Percentiles rank a stretch among this genome's conserved stretches.
phyloP scores from a whole-genome alignment of 2,113 vertebrate genomes.

The Takifugu flavidus region DNA sequence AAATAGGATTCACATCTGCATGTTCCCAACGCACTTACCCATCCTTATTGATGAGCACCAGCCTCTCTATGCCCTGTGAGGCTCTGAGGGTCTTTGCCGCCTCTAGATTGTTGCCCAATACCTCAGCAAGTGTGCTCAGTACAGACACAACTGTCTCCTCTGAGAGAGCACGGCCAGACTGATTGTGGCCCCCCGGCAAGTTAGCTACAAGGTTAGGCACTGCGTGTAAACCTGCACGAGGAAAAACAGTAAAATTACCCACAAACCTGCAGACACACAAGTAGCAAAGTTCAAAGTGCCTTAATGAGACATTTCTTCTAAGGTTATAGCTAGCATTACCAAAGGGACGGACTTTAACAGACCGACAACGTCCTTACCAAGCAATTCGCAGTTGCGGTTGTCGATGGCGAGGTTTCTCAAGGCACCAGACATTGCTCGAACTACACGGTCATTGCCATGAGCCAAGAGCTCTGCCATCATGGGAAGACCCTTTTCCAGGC shows the following conservation, averaged over 20 bases:
- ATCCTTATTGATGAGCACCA: conserved; percentile 94
- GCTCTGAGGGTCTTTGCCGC: conserved; percentile 89
- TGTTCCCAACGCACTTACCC: conserved; percentile 71
- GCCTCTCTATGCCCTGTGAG: conserved; percentile 91
- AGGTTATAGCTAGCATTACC: neutral
- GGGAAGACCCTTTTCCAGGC: conserved; percentile 93
- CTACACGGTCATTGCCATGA: conserved; percentile 87
- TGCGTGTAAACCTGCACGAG: conserved; percentile 71
- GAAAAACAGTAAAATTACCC: neutral
- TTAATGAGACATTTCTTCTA: neutral
- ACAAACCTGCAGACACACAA: neutral
- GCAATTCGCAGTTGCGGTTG: conserved; percentile 87
- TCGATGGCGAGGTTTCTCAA: conserved; percentile 94
- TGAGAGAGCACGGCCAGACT: conserved; percentile 78
- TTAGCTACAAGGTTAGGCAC: conserved; percentile 89
- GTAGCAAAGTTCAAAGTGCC: neutral
- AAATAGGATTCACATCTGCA: neutral
- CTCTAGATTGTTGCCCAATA: conserved; percentile 87
- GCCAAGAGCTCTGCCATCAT: conserved; percentile 88
- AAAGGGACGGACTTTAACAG: neutral
- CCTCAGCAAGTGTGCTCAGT: conserved; percentile 90
- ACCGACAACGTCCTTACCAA: conserved; percentile 74
- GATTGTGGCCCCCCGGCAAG: conserved; percentile 86
- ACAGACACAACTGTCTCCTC: conserved; percentile 92
- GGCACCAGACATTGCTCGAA: conserved; percentile 89